Evolutionary conservation across 2,888 invertebrate genomes (phyloP).

Genomic region (Drosophila anomelani): DNA sequence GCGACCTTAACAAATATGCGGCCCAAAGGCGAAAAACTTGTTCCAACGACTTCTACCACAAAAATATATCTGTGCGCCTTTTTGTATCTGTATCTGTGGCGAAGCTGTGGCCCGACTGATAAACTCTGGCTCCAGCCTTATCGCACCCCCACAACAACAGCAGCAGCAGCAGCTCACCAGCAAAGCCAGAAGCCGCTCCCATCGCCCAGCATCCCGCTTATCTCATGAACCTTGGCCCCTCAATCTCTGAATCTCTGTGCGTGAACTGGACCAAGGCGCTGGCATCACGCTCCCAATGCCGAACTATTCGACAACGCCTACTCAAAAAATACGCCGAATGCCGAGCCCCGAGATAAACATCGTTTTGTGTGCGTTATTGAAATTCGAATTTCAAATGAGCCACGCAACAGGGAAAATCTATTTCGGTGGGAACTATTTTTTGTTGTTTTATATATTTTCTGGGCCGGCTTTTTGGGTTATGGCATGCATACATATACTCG

Average conservation of each 20-base stretch:
- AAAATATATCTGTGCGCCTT: constrained; percentile 16
- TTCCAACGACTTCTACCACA: constrained; percentile 46
- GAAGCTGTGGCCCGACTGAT: constrained; percentile 53
- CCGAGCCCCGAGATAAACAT: constrained; percentile 60
- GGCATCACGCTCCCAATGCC: constrained; percentile 8
- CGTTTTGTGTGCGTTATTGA: constrained; percentile 76
- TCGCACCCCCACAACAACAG: constrained; percentile 73
- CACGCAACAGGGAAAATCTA: constrained; percentile 48
- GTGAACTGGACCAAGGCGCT: constrained; percentile 80
- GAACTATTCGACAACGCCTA: constrained; percentile 69
- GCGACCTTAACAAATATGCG: constrained; percentile 84
- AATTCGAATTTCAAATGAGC: constrained; percentile 78
- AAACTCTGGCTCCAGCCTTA: constrained; percentile 70
- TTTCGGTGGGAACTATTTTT: constrained; percentile 30
- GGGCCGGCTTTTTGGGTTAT: constrained; percentile 52
- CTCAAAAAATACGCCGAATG: constrained; percentile 52
- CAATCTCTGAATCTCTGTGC: constrained; percentile 56
- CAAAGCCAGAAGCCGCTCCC: constrained; percentile 33
- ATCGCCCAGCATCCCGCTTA: constrained; percentile 56
- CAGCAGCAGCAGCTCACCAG: constrained; percentile 18
- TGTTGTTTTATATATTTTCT: not conserved
- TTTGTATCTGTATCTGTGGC: constrained; percentile 59
- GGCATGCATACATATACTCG: constrained; percentile 19
- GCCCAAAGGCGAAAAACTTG: constrained; percentile 55
- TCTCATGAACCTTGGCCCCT: constrained; percentile 78